Evolutionary conservation across 2,113 vertebrate genomes (phyloP).

Genomic region (Synchiropus splendidus): DNA sequence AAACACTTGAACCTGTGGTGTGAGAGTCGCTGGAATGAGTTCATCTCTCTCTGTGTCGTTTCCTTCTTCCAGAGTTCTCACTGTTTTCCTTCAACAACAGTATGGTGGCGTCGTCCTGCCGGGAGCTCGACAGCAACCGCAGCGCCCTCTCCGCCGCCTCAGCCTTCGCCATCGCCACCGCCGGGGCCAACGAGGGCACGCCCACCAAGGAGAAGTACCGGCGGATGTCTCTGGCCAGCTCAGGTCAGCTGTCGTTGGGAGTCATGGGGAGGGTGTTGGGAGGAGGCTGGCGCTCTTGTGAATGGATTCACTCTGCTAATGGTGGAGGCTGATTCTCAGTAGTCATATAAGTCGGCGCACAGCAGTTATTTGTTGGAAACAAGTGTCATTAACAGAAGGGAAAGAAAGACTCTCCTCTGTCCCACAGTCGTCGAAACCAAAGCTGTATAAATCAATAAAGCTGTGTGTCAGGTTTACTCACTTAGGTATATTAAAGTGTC

Average conservation of each 20-base stretch:
- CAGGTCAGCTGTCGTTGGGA: conserved; percentile 64
- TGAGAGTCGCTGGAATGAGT: neutral
- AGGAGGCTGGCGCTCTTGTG: neutral
- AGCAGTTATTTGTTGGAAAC: too few relatives aligned
- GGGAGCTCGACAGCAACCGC: conserved; percentile 84
- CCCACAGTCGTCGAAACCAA: too few relatives aligned
- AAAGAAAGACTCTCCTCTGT: too few relatives aligned
- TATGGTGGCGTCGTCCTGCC: conserved; percentile 85
- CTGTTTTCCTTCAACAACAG: conserved; percentile 93
- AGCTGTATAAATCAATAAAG: too few relatives aligned
- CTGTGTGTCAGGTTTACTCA: too few relatives aligned
- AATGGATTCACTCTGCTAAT: too few relatives aligned
- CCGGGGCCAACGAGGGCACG: conserved; percentile 89
- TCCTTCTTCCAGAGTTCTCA: conserved; percentile 73
- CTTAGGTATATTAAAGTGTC: too few relatives aligned
- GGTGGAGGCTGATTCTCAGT: too few relatives aligned
- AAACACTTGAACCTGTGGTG: neutral
- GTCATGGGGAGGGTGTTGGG: neutral
- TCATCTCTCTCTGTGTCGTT: neutral
- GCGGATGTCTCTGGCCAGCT: conserved; percentile 86
- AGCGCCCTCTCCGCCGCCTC: conserved; percentile 87
- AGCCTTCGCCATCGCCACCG: conserved; percentile 91
- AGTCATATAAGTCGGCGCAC: too few relatives aligned
- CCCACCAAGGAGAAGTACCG: conserved; percentile 94
- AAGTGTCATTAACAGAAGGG: too few relatives aligned